Evolutionary conservation across 2,797 vertebrate genomes (phyloP).

Genomic region (Eulemur rubriventer): DNA sequence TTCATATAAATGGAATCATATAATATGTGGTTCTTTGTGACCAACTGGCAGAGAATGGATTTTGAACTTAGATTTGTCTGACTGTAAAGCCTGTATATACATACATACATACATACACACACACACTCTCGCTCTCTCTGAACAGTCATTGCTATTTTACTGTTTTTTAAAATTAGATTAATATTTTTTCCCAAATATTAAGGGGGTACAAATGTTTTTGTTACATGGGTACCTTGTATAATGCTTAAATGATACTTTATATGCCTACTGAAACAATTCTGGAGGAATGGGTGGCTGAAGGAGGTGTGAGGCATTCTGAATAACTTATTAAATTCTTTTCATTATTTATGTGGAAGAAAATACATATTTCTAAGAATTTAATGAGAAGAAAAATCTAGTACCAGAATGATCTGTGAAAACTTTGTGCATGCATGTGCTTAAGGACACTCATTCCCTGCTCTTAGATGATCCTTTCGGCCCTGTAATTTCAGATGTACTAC

Average conservation of each 20-base stretch:
- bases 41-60: background rate
- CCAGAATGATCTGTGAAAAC: background rate
- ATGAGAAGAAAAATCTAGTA: background rate
- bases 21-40: constrained; percentile 14
- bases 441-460: background rate
- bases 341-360: background rate
- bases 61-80: constrained; percentile 31
- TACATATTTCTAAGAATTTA: constrained; percentile 34
- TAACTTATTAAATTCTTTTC: background rate
- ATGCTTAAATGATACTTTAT: background rate
- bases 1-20: constrained; percentile 3
- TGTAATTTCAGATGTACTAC: background rate
- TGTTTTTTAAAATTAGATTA: background rate
- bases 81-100: background rate
- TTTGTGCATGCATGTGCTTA: background rate
- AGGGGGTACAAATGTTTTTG: background rate
- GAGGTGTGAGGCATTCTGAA: background rate
- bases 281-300: constrained; percentile 17
- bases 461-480: background rate
- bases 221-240: background rate
- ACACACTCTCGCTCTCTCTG: no score
- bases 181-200: background rate
- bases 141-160: background rate
- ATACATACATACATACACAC: background rate
- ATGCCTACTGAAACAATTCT: constrained; percentile 13